phyloP scores from a whole-genome alignment of 2,797 vertebrate species.

The Catharus ustulatus region DNA sequence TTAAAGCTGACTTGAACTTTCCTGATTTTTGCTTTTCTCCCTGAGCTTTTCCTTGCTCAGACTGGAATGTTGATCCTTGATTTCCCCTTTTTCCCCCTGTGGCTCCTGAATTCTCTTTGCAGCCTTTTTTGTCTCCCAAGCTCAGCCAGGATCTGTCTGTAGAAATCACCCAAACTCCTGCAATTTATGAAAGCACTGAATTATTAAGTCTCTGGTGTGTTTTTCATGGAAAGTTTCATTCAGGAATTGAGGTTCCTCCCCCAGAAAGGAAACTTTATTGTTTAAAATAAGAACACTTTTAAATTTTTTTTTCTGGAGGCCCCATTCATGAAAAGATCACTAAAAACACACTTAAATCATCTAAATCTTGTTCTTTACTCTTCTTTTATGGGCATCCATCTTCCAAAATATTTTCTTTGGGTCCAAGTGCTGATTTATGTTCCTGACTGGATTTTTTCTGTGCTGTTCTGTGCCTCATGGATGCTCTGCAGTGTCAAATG shows the following conservation, averaged over 20 bases:
- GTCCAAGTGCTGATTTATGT: constrained; percentile 9
- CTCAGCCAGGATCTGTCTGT: background rate
- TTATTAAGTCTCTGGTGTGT: background rate
- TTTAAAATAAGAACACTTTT: background rate
- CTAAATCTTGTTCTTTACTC: background rate
- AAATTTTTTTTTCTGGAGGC: constrained; percentile 20
- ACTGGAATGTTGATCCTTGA: background rate
- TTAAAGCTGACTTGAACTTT: background rate
- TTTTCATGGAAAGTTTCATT: constrained; percentile 1
- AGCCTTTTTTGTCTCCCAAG: background rate
- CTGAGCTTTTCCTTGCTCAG: background rate
- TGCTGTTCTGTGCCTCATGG: background rate
- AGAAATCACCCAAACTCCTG: background rate
- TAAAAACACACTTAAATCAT: background rate
- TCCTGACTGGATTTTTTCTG: background rate
- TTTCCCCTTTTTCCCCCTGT: background rate
- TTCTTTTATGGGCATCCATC: background rate
- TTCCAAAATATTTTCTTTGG: background rate
- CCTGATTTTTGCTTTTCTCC: background rate
- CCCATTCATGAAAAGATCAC: background rate
- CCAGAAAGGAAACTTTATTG: background rate
- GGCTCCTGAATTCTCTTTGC: background rate
- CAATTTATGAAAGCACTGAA: background rate
- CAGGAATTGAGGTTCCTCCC: constrained; percentile 16
- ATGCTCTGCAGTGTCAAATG: background rate